Evolutionary conservation across 2,888 invertebrate species (phyloP).

Genomic region (Panorpa germanica): DNA sequence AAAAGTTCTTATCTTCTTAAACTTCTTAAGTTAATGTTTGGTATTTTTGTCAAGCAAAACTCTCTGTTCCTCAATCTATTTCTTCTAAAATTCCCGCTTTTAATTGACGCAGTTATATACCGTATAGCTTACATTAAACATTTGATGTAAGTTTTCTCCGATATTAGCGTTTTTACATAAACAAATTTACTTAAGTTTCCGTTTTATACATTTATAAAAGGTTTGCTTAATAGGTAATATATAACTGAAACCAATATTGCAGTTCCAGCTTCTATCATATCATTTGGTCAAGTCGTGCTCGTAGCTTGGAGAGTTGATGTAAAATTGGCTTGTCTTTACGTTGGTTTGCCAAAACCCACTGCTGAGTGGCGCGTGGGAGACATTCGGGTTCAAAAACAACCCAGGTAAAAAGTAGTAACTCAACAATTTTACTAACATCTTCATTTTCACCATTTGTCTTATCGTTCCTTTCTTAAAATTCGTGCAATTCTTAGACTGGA

Average conservation of each 20-base stretch:
- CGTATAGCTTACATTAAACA: too few relatives aligned
- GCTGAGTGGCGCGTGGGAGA: conserved; percentile 30
- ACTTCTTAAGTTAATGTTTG: too few relatives aligned
- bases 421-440: not conserved
- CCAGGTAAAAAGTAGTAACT: not conserved
- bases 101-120: too few relatives aligned
- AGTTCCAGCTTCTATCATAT: conserved; percentile 35
- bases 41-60: too few relatives aligned
- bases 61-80: too few relatives aligned
- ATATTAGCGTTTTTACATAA: too few relatives aligned
- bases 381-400: conserved; percentile 6
- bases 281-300: conserved; percentile 31
- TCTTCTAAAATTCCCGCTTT: too few relatives aligned
- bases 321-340: conserved; percentile 29
- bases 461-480: conserved; percentile 3
- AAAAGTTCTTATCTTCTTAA: too few relatives aligned
- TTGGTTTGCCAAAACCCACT: conserved; percentile 29
- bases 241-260: not conserved
- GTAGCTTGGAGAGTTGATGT: conserved; percentile 33
- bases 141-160: too few relatives aligned
- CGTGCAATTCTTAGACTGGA: conserved; percentile 24
- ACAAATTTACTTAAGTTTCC: too few relatives aligned
- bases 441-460: not conserved
- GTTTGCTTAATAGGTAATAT: not conserved
- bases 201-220: conserved; percentile 5